Conservation (phyloP, 2,888 invertebrate genomes). For the Chelonus formosanus region DNA sequence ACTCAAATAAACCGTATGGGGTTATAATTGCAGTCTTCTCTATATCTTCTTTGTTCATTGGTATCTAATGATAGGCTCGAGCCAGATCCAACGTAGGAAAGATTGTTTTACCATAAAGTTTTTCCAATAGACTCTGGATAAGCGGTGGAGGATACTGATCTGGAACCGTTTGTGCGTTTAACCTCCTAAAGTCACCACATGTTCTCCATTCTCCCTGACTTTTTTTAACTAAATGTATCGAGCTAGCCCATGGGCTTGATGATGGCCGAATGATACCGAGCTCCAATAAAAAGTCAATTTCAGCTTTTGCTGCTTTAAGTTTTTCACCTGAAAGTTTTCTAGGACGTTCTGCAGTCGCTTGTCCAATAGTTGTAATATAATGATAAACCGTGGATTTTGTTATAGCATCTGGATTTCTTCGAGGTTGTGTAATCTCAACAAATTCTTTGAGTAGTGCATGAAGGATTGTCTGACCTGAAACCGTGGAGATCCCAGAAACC, state of each 20-base stretch:
- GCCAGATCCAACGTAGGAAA: neutral
- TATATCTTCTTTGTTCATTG: conserved; percentile 10
- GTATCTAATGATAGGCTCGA: conserved; percentile 1
- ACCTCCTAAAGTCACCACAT: conserved; percentile 29
- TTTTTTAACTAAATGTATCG: conserved; percentile 40
- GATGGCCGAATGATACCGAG: conserved; percentile 60
- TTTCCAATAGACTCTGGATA: too few relatives aligned
- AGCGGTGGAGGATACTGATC: neutral
- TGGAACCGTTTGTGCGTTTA: conserved; percentile 26
- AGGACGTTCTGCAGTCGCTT: conserved; percentile 50
- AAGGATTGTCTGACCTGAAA: neutral
- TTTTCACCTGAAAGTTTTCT: conserved; percentile 53
- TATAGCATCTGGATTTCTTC: neutral
- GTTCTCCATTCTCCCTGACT: conserved; percentile 12
- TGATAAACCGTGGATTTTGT: conserved; percentile 38
- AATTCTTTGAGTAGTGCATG: conserved; percentile 2
- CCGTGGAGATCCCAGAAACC: neutral
- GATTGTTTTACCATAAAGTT: neutral
- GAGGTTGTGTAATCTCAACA: conserved; percentile 27
- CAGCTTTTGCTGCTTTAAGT: conserved; percentile 48
- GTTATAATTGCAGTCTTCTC: conserved; percentile 8
- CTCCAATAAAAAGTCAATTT: conserved; percentile 52
- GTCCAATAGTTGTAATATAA: conserved; percentile 53
- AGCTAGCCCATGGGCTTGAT: conserved; percentile 56
- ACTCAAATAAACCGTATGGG: conserved; percentile 18